A percentile compares a stretch with the other conserved stretches of the same genome.
phyloP scores from a whole-genome alignment of 1,140 invertebrate species.

The Conus betulinus region DNA sequence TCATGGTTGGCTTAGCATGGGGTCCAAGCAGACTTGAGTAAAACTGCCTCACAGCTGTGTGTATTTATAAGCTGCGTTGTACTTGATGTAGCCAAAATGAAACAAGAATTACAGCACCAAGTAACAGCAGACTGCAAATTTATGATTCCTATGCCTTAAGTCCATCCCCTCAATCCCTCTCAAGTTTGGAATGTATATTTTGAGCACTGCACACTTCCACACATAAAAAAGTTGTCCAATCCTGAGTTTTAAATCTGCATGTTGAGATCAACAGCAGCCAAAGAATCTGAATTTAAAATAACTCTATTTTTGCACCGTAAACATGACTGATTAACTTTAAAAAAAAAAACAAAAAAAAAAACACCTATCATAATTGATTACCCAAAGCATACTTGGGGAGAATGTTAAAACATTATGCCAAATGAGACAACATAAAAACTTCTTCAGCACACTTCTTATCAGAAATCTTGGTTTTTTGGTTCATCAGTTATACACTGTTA shows the following conservation, averaged over 20 bases:
- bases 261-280: not conserved
- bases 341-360: not conserved
- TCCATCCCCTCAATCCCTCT: not conserved
- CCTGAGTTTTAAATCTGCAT: conserved; percentile 8
- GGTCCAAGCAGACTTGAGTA: no score
- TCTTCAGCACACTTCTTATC: not conserved
- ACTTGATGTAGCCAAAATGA: not conserved
- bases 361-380: not conserved
- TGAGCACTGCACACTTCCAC: conserved; percentile 5
- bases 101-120: not conserved
- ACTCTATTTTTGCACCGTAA: no score
- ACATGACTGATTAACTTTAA: not conserved
- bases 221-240: not conserved
- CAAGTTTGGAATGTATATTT: conserved; percentile 8
- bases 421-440: not conserved
- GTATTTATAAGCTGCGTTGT: no score
- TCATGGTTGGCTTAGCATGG: no score
- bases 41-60: no score
- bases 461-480: not conserved
- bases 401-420: not conserved
- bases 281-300: not conserved
- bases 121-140: not conserved
- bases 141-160: not conserved
- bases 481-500: not conserved
- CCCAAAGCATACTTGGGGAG: not conserved